A percentile compares a stretch with the other conserved stretches of the same genome.
phyloP scores from a whole-genome alignment of 2,888 invertebrate genomes.

The Dynastes hyllus region DNA sequence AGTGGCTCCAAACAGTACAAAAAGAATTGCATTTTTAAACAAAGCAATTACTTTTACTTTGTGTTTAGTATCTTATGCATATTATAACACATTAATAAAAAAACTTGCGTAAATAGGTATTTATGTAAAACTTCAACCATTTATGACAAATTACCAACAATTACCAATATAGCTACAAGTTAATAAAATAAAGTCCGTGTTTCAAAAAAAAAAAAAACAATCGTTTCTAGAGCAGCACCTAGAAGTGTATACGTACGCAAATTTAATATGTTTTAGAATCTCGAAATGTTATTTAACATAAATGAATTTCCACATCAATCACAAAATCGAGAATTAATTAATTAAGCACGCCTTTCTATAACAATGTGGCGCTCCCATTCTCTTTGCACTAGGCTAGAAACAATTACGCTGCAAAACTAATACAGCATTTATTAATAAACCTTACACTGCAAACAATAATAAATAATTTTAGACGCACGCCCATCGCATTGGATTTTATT shows the following conservation, averaged over 20 bases:
- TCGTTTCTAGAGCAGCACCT: background rate
- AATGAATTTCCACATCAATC: background rate
- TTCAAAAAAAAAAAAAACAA: background rate
- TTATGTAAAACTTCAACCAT: background rate
- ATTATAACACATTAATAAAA: background rate
- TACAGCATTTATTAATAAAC: slow-evolving; percentile 17
- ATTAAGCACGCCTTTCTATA: background rate
- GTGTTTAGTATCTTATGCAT: background rate
- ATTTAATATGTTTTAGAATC: background rate
- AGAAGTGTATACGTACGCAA: background rate
- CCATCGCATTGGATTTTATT: slow-evolving; percentile 20
- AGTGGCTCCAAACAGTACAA: background rate
- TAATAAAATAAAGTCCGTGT: background rate
- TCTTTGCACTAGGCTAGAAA: background rate
- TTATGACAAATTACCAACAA: background rate
- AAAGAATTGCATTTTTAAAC: no score
- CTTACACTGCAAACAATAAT: slow-evolving; percentile 11
- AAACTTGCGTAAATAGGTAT: background rate
- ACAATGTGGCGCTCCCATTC: background rate
- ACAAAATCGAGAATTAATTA: slow-evolving; percentile 5
- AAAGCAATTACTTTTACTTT: background rate
- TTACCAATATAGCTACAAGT: slow-evolving; percentile 2
- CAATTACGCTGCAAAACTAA: background rate
- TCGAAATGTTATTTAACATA: background rate
- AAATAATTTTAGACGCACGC: slow-evolving; percentile 17